phyloP scores from a whole-genome alignment of 2,888 invertebrate genomes.

The Drosophila anceps region DNA sequence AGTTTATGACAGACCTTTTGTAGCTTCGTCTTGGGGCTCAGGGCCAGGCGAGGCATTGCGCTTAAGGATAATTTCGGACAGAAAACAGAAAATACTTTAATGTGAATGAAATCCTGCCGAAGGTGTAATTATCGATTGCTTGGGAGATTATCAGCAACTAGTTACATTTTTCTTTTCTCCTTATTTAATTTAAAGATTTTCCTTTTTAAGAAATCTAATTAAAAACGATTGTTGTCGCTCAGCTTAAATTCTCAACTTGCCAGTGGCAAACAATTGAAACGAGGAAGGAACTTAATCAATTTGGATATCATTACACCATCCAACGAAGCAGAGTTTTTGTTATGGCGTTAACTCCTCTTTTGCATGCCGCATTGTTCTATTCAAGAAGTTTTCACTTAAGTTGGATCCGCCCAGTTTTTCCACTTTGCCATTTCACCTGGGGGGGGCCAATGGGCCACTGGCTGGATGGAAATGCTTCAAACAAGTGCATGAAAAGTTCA shows the following conservation, averaged over 20 bases:
- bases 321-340: conserved; percentile 4
- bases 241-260: neutral
- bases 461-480: conserved; percentile 26
- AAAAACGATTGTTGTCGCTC: neutral
- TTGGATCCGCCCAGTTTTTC: conserved; percentile 17
- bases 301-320: conserved; percentile 30
- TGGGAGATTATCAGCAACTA: neutral
- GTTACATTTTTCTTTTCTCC: neutral
- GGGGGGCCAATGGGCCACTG: neutral
- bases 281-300: conserved; percentile 43
- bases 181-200: neutral
- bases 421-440: conserved; percentile 22
- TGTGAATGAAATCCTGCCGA: conserved; percentile 5
- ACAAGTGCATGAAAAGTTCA: conserved; percentile 51
- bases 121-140: neutral
- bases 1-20: conserved; percentile 53
- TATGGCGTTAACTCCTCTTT: conserved; percentile 10
- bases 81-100: conserved; percentile 7
- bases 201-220: conserved; percentile 8
- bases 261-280: conserved; percentile 4
- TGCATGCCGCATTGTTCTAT: conserved; percentile 38
- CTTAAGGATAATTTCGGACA: conserved; percentile 27
- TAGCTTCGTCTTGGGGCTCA: conserved; percentile 33
- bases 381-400: conserved; percentile 44
- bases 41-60: conserved; percentile 21